Evolutionary conservation across 2,113 vertebrate species (phyloP).

Genomic region (Noturus placidus): DNA sequence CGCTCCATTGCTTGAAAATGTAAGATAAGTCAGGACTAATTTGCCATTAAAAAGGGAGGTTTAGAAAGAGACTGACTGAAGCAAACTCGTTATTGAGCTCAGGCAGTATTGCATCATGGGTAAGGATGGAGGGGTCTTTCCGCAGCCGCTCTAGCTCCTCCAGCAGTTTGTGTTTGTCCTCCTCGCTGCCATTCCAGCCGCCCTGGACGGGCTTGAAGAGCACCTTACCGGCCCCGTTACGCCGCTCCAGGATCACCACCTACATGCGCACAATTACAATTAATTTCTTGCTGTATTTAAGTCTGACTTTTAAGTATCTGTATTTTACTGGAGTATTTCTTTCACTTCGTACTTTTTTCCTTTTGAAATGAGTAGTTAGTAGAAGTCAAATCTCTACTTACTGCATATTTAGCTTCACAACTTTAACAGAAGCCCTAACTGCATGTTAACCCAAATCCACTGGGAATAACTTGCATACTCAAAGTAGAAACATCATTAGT

Average conservation of each 20-base stretch:
- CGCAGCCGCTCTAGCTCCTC: constrained; percentile 84
- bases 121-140: constrained; percentile 83
- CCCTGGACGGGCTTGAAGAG: constrained; percentile 78
- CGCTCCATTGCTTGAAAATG: not conserved
- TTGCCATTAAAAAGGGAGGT: constrained; percentile 21
- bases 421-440: not conserved
- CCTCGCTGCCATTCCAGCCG: constrained; percentile 85
- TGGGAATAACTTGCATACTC: not conserved
- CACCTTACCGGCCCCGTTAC: constrained; percentile 80
- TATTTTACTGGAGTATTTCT: not conserved
- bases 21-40: constrained; percentile 31
- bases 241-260: constrained; percentile 90
- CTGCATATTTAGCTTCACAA: not conserved
- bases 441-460: not conserved
- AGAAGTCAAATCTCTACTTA: not conserved
- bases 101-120: constrained; percentile 78
- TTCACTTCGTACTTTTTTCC: not conserved
- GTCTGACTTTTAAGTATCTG: not conserved
- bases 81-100: constrained; percentile 92
- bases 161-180: constrained; percentile 81
- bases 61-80: constrained; percentile 76
- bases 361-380: not conserved
- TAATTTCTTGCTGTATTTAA: not conserved
- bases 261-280: constrained; percentile 54
- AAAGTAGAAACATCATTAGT: not conserved